phyloP scores from a whole-genome alignment of 2,888 invertebrate species.

The Sinhomidia bicolor region DNA sequence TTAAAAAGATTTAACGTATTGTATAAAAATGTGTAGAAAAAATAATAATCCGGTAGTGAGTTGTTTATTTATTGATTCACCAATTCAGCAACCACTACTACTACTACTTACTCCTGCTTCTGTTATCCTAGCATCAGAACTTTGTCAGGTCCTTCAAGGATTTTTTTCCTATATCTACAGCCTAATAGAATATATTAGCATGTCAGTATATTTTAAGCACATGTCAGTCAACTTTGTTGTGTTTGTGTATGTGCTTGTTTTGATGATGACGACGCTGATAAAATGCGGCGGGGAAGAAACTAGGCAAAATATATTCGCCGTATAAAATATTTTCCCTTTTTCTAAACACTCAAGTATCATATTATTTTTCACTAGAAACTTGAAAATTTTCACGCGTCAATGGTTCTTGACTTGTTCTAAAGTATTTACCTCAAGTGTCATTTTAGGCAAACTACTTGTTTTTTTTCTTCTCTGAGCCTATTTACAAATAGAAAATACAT shows the following conservation, averaged over 20 bases:
- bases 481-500: slow-evolving; percentile 40
- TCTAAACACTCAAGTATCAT: background rate
- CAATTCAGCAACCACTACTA: too few relatives aligned
- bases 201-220: background rate
- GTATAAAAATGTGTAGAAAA: background rate
- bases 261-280: too few relatives aligned
- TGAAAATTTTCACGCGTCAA: slow-evolving; percentile 40
- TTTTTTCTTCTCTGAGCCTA: background rate
- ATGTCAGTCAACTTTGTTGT: background rate
- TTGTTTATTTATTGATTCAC: background rate
- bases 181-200: too few relatives aligned
- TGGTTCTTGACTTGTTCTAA: slow-evolving; percentile 38
- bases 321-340: background rate
- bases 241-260: background rate
- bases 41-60: background rate
- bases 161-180: too few relatives aligned
- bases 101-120: too few relatives aligned
- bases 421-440: slow-evolving; percentile 55
- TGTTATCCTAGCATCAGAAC: too few relatives aligned
- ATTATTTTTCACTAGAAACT: slow-evolving; percentile 8
- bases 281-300: background rate
- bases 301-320: background rate
- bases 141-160: background rate
- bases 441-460: slow-evolving; percentile 52
- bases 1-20: background rate